Evolutionary conservation across 2,113 vertebrate species (phyloP), one percentile per base, ranked within the genome.

Genomic region (Triplophysa dalaica): DNA sequence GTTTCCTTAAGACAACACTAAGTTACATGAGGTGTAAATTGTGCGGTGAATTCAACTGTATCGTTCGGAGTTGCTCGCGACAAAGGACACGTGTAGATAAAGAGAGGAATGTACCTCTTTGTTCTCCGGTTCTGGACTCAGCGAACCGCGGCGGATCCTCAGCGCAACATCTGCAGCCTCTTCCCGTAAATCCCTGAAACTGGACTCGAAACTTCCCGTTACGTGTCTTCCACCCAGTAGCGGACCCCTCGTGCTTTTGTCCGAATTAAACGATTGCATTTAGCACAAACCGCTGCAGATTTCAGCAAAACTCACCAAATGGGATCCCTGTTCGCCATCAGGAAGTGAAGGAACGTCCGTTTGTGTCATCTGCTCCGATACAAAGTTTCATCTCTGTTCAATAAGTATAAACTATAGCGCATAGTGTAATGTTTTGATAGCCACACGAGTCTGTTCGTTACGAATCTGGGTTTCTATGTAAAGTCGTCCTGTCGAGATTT

Each of bases 291-390:
- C 10, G 77, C 79, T 78, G 84, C 79, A 79, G 69, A 41, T 89
- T 87, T 85, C 82, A 85, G 26, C 60, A 48, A 73, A 62, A 83
- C 79, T 84, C 79, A 88, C 88, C 90, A 86, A 81, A 86, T 83
- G 60, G 62, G 86, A 84, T 80, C 86, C 85, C 86, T 81, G 80
- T 68, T 84, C 82, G 72, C 85, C 88, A 89, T 89, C 87, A 89
- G 89, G 89, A 85, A 85, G 80, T 84, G 85, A 86, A 75, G 68
- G 76, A 80, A 66, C 80, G 83, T 82, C 33, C 61, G 83, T 67
- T 45, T 76, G 82, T 67, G 77, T 85, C 83, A 85, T 82, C 80
- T 85, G 77, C 56, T 66, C 41, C 60, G 26, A 76, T 21, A 60
- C 68, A 67, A 64, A 48, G 69, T 70, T 82, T 75, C 80, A 77